Evolutionary conservation across 2,797 vertebrate genomes (phyloP), one percentile per base, ranked within the genome.

Genomic region (Pantherophis alleghaniensis): DNA sequence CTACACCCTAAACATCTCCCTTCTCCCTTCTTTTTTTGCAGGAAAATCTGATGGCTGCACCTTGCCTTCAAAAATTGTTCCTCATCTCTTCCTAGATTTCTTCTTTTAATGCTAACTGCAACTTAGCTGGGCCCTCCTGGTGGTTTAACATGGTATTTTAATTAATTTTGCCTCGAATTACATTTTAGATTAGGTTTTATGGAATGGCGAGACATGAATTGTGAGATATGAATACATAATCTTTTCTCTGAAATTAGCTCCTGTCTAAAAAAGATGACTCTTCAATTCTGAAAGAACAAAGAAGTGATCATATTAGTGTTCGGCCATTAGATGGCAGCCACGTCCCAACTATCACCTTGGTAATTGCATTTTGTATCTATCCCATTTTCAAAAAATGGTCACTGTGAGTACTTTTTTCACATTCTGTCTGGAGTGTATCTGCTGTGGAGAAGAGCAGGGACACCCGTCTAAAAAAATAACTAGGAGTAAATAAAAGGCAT

Each of bases 301-400:
- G 51, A 28, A 47, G 10, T 53, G 55, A 18, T 55, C n/a, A 42
- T 37, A 28, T n/a, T 32, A 37, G 2, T 11, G 0, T 2, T 20
- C 37, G 89, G 51, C 61, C 92, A 79, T 61, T 47, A 93, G 92
- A 88, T 93, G 92, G 53, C 56, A 91, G 83, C 20, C 83, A 74
- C 32, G 20, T 53, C 88, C 37, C 28, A 90, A 61, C 66, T 56
- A 86, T 60, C 51, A 20, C 13, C 24, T 14, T 26, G 51, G 56
- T 20, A 22, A 55, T 83, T 26, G 3, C 9, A 10, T 53, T 42
- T 86, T 53, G 42, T 61, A 61, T 12, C 11, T 83, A 89, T 37
- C 18, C 32, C 69, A 42, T 83, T 90, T 90, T 90, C 86, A 3
- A 42, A 51, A 53, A 28, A 26, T 16, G 26, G 16, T 83, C n/a